Base-by-base conservation (phyloP, 2,888 invertebrate species). In the Tromatobia lineatoria region DNA sequence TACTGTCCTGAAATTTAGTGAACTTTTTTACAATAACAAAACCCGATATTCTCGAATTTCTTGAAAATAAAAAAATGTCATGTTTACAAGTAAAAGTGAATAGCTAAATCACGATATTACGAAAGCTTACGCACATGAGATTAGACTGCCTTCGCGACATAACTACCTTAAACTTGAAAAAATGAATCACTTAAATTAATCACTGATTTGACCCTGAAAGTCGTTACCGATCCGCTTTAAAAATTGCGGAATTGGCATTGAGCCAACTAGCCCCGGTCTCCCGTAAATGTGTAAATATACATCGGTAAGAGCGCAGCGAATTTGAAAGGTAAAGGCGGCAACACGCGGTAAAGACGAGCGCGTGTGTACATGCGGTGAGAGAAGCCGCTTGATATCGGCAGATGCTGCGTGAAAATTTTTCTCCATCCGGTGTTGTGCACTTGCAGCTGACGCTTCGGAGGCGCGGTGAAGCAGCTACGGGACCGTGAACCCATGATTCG, bases 401-500 rank as follows among this genome's bases (percentile, higher is more conserved):
- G 82, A 79, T 82, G 82, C 74, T 70, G 79, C 79, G 69, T 83
- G 54, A 75, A 75, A 74, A 64, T 70, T 79, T 79, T 69, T 64
- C 61, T 75, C 45, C 69, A 75, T 79, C 69, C 79, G 70, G 78
- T 61, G 82, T 70, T 54, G 67, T 70, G 79, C 74, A 79, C 69
- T 75, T 79, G 82, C 82, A 83, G 82, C 82, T 83, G 82, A 75
- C 82, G 82, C 52, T 45, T 11, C 18, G 29, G 66, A 34, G 69
- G 29, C 67, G 73, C 18, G 54, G 6, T 8, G 69, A 74, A 61
- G 78, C 82, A 69, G 64, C 29, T 29, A 69, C 47, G 74, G 70
- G 69, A 75, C 64, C 75, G 78, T 75, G 74, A 75, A 77, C 74
- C 70, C 74, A 79, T 71, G n/a, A 79, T 75, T 79, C 69, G 74